These are phyloP conservation scores for Dendronephthya gigantea DNA, from an alignment of 64 coral and sea anemone species.

Conservation along the genomic window DNA sequence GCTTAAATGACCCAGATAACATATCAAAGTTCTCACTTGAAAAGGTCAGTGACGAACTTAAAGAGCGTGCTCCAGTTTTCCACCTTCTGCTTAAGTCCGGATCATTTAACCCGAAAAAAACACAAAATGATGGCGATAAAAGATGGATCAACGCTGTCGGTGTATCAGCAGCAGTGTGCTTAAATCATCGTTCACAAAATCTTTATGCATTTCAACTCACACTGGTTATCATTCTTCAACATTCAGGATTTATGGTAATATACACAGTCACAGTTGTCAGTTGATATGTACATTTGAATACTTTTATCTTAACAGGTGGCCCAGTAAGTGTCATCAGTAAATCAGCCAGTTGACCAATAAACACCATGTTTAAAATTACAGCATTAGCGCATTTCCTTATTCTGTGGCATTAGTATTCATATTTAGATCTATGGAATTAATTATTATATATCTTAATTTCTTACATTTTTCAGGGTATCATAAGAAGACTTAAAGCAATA, in stretches of 20 bases:
- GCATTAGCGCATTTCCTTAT: background rate
- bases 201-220: background rate
- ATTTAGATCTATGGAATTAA: background rate
- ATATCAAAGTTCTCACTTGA: background rate
- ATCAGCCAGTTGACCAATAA: too few species aligned
- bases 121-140: background rate
- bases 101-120: background rate
- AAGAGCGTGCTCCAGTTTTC: background rate
- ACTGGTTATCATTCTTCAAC: background rate
- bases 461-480: background rate
- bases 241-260: constrained; percentile 9
- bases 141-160: background rate
- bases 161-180: constrained; percentile 3
- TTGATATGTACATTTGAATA: too few species aligned
- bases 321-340: too few species aligned
- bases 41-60: background rate
- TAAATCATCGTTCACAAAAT: background rate
- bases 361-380: background rate
- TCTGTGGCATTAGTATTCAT: background rate
- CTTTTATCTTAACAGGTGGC: too few species aligned
- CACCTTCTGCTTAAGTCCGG: background rate
- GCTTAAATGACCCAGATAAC: background rate
- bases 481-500: background rate
- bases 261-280: too few species aligned
- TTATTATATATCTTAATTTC: background rate